Base-by-base conservation (phyloP, 2,113 vertebrate genomes). In the Chaetops frenatus region DNA sequence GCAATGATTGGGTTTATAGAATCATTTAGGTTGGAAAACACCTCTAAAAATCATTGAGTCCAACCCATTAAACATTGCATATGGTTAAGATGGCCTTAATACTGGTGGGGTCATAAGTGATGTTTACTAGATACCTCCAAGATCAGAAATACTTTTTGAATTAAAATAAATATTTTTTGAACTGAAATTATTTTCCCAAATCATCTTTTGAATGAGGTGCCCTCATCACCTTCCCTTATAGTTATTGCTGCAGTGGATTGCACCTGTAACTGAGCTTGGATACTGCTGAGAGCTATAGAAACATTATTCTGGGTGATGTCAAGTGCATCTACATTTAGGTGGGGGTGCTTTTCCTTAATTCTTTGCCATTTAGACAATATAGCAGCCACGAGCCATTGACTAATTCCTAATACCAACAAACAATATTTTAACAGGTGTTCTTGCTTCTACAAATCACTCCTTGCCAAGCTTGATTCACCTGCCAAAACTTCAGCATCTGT, bases 401-500 rank as follows among this genome's bases (percentile, higher is more conserved):
- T 8, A 60, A 40, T 3, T 50, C 51, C 51, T 35, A 78, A 47
- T 21, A 2, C 58, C 65, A 50, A 15, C 21, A 56, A 71, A 77
- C 47, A 31, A 47, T 40, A 58, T 23, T 45, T 18, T 53, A 64
- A 58, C 1, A 0, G 25, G 5, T 42, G 6, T 7, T 47, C 15
- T 11, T 45, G 8, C 62, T 90, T 35, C 15, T 13, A 81, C 35
- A 86, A 90, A 58, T 27, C 57, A 8, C n/a, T 65, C 29, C 11
- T 53, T 74, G 44, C 27, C 14, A 24, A 76, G 44, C n/a, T 48
- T 58, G 54, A 60, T 60, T 60, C 65, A 22, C 42, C 54, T 81
- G 14, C 40, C 57, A 38, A 25, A 90, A 48, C 57, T 60, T 15
- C 74, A 29, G 44, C 2, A 0, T 22, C 36, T 0, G 0, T 64